These are phyloP conservation scores for Muscidifurax raptorellus DNA, from an alignment of 1,140 invertebrate genomes.

Conservation along the genomic window DNA sequence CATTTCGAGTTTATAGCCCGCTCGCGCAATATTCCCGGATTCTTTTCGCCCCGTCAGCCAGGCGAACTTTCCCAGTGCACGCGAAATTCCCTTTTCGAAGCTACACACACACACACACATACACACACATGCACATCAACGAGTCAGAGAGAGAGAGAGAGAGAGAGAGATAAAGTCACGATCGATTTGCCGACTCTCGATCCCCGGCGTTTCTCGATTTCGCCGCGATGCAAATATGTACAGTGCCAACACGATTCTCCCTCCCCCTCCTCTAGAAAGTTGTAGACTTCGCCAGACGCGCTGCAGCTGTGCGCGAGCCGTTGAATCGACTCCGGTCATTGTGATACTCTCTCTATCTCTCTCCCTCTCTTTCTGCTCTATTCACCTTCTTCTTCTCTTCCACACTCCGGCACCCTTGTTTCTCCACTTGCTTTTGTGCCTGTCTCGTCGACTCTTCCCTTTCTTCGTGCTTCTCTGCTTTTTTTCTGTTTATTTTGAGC, in stretches of 20 bases:
- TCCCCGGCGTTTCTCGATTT: slow-evolving; percentile 27
- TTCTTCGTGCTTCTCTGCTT: background rate
- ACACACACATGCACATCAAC: background rate
- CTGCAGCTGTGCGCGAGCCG: background rate
- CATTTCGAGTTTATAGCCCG: background rate
- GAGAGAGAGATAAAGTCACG: slow-evolving; percentile 19
- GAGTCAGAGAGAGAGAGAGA: background rate
- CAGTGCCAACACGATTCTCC: slow-evolving; percentile 51
- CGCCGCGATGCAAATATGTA: slow-evolving; percentile 54
- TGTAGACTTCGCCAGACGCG: background rate
- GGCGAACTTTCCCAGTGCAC: background rate
- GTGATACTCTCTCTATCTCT: background rate
- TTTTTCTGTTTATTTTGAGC: background rate
- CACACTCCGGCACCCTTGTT: background rate
- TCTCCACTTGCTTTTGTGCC: background rate
- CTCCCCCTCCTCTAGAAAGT: background rate
- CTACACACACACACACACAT: background rate
- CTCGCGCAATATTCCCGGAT: slow-evolving; percentile 19
- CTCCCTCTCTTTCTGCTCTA: background rate
- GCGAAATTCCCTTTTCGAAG: background rate
- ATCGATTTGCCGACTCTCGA: slow-evolving; percentile 22
- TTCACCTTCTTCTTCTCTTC: background rate
- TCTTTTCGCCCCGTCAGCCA: slow-evolving; percentile 14
- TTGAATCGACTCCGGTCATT: slow-evolving; percentile 16
- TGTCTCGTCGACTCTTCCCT: background rate